Percentiles rank a stretch among this genome's conserved stretches.
Conservation (phyloP, 1,140 invertebrate genomes). For the Manduca sexta region DNA sequence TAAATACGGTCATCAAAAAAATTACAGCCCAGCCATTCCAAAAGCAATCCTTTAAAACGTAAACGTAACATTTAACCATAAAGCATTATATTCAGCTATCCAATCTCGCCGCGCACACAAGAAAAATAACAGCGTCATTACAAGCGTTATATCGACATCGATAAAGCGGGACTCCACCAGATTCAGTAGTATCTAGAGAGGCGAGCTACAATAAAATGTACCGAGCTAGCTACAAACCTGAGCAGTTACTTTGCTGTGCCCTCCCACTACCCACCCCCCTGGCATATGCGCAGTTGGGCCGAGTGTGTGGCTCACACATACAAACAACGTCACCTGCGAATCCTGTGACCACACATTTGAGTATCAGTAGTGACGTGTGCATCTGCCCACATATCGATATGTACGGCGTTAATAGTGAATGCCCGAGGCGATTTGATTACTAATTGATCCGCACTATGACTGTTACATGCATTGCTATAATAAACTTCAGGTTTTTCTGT, state of each 20-base stretch:
- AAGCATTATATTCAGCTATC: conserved; percentile 32
- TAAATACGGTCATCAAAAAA: neutral
- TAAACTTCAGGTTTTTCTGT: too few relatives aligned
- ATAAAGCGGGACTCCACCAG: conserved; percentile 40
- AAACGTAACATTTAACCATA: conserved; percentile 28
- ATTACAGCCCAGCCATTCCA: neutral
- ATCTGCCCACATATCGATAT: conserved; percentile 49
- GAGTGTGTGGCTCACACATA: conserved; percentile 24
- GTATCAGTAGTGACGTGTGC: conserved; percentile 38
- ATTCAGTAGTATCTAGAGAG: conserved; percentile 62
- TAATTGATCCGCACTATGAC: conserved; percentile 33
- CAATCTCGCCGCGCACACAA: conserved; percentile 30
- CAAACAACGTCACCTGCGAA: conserved; percentile 26
- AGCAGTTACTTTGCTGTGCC: conserved; percentile 55
- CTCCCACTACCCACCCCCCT: conserved; percentile 27
- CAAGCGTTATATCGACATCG: conserved; percentile 58
- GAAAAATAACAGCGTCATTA: conserved; percentile 46
- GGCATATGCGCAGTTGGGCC: conserved; percentile 60
- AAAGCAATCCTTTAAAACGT: conserved; percentile 11
- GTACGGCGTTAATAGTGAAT: conserved; percentile 12
- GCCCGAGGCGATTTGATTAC: conserved; percentile 36
- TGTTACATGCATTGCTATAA: neutral
- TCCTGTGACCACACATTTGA: conserved; percentile 36
- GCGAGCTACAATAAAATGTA: conserved; percentile 72
- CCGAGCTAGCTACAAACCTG: conserved; percentile 65